These are phyloP conservation scores for Drosophila niveifrons DNA, from an alignment of 2,888 invertebrate genomes.

Conservation along the genomic window DNA sequence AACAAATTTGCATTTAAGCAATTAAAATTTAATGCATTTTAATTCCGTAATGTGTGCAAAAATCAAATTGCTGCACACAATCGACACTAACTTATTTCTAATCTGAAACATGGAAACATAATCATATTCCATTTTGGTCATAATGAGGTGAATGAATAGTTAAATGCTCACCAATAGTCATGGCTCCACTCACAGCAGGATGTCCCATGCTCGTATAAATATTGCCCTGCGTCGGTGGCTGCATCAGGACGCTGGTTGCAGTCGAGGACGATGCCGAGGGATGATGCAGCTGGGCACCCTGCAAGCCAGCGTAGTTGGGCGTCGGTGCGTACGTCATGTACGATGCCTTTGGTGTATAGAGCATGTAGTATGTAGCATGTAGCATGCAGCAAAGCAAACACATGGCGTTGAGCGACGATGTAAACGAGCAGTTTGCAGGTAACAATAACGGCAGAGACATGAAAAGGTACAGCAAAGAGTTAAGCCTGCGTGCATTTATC, in stretches of 20 bases:
- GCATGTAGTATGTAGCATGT: too few relatives aligned
- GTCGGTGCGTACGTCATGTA: conserved; percentile 85
- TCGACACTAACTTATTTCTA: neutral
- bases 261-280: conserved; percentile 66
- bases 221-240: conserved; percentile 78
- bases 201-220: conserved; percentile 81
- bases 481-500: conserved; percentile 62
- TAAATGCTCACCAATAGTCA: conserved; percentile 81
- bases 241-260: conserved; percentile 83
- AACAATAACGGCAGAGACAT: conserved; percentile 54
- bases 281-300: conserved; percentile 70
- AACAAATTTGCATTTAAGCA: neutral
- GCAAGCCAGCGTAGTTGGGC: conserved; percentile 81
- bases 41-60: neutral
- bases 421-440: conserved; percentile 26
- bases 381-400: conserved; percentile 43
- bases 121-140: conserved; percentile 10
- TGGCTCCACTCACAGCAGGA: conserved; percentile 76
- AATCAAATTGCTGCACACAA: neutral
- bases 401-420: conserved; percentile 41
- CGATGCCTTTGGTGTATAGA: conserved; percentile 67
- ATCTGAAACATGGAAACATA: conserved; percentile 1
- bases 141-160: conserved; percentile 18
- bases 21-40: neutral
- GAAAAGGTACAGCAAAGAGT: conserved; percentile 65